Conservation (phyloP, 1,140 invertebrate genomes). For the Drosophila oshimai region DNA sequence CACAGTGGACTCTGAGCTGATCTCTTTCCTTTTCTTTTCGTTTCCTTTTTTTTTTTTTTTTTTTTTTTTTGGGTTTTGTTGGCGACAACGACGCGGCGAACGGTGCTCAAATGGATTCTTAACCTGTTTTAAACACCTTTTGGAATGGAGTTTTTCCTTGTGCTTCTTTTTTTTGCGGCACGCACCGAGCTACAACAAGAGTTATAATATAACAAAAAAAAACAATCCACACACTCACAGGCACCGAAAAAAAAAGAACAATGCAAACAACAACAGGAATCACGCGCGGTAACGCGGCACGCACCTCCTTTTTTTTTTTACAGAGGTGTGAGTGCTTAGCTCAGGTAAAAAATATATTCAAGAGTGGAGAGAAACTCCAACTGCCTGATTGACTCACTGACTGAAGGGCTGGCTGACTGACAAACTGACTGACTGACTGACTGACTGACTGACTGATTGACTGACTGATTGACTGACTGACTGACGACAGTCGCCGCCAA, state of each 20-base stretch:
- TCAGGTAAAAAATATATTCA: constrained; percentile 4
- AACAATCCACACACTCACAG: constrained; percentile 9
- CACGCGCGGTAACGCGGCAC: constrained; percentile 48
- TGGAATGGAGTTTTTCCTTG: constrained; percentile 6
- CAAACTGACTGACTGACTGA: constrained; percentile 5
- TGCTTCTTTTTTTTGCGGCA: constrained; percentile 34
- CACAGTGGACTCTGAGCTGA: not conserved
- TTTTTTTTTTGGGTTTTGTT: not conserved
- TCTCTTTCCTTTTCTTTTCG: not conserved
- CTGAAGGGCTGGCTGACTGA: not conserved
- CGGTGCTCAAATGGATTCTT: constrained; percentile 24
- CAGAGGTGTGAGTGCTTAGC: not conserved
- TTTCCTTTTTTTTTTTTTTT: not conserved
- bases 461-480: constrained; percentile 36
- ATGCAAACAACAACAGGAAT: constrained; percentile 11
- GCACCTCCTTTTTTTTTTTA: constrained; percentile 4
- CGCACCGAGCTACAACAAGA: constrained; percentile 32
- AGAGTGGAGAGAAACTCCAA: not conserved
- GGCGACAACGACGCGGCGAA: constrained; percentile 4
- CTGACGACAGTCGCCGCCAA: constrained; percentile 66
- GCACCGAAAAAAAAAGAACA: constrained; percentile 20
- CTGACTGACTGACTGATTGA: constrained; percentile 12
- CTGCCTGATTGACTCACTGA: not conserved
- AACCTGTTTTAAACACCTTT: constrained; percentile 62
- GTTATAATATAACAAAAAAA: not conserved